These are phyloP conservation scores for Corapipo altera DNA, from an alignment of 2,113 vertebrate genomes.

Conservation along the genomic window DNA sequence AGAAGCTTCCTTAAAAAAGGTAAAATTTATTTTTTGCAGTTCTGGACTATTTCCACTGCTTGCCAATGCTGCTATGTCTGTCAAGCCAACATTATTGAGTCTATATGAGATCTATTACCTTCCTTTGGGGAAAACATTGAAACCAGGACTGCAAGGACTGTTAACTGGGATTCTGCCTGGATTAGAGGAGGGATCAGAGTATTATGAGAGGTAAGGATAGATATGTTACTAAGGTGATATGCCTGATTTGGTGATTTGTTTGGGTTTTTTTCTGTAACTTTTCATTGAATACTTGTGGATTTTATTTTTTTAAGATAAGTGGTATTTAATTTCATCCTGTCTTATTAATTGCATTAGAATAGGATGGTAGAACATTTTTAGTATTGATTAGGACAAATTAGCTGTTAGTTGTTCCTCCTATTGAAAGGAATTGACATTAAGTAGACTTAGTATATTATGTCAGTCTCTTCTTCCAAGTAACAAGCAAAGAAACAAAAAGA, in stretches of 20 bases:
- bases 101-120: conserved; percentile 97
- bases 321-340: not conserved
- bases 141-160: conserved; percentile 94
- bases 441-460: not conserved
- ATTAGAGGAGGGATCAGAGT: conserved; percentile 96
- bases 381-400: not conserved
- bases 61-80: conserved; percentile 98
- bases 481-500: not conserved
- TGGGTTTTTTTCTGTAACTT: accelerated
- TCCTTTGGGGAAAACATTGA: conserved; percentile 94
- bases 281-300: not conserved
- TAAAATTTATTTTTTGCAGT: conserved; percentile 68
- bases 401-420: not conserved
- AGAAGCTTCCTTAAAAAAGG: not conserved
- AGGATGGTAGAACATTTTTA: not conserved
- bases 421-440: not conserved
- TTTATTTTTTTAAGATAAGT: not conserved
- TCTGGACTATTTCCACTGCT: conserved; percentile 97
- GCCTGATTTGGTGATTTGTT: not conserved
- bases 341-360: not conserved
- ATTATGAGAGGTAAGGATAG: conserved; percentile 90
- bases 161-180: conserved; percentile 95
- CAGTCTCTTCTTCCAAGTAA: not conserved
- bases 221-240: not conserved
- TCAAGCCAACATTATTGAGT: conserved; percentile 92